A percentile compares a stretch with the other conserved stretches of the same genome.
phyloP scores from a whole-genome alignment of 2,113 vertebrate species.

The Notothenia coriiceps region DNA sequence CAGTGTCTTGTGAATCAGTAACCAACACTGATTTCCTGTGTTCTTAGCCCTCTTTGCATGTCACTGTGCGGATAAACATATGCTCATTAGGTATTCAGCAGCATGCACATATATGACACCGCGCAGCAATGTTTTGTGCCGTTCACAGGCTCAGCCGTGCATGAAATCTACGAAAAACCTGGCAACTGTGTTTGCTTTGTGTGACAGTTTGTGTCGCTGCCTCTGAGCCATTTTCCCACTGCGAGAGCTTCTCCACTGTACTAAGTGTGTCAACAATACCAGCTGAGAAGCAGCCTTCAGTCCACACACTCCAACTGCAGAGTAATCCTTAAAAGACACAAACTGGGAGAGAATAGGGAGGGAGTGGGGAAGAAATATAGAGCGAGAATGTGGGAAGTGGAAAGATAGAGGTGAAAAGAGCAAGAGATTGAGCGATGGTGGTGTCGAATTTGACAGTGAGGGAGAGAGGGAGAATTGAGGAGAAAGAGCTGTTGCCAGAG shows the following conservation, averaged over 20 bases:
- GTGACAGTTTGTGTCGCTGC: constrained; percentile 73
- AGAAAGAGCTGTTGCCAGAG: constrained; percentile 37
- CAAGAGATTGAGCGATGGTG: constrained; percentile 45
- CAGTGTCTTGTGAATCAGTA: constrained; percentile 4
- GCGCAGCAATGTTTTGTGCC: constrained; percentile 24
- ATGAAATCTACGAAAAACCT: constrained; percentile 50
- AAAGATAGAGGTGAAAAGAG: constrained; percentile 66
- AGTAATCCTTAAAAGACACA: constrained; percentile 72
- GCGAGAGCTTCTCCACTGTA: constrained; percentile 69
- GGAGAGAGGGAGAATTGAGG: constrained; percentile 24
- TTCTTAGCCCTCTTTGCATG: neutral
- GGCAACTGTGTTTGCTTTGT: constrained; percentile 67
- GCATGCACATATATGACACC: constrained; percentile 27
- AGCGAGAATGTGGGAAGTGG: constrained; percentile 42
- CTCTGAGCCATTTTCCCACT: constrained; percentile 65
- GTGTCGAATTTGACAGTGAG: constrained; percentile 58
- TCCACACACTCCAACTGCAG: constrained; percentile 63
- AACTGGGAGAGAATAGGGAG: constrained; percentile 36
- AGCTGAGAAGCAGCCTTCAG: constrained; percentile 78
- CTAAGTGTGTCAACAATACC: constrained; percentile 76
- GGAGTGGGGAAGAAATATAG: constrained; percentile 19
- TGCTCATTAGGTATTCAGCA: constrained; percentile 33
- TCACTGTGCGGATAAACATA: neutral
- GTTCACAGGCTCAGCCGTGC: constrained; percentile 45
- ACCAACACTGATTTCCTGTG: neutral